A percentile compares a stretch with the other conserved stretches of the same genome.
Conservation (phyloP, 1,140 invertebrate species). For the Caenorhabditis remanei region DNA sequence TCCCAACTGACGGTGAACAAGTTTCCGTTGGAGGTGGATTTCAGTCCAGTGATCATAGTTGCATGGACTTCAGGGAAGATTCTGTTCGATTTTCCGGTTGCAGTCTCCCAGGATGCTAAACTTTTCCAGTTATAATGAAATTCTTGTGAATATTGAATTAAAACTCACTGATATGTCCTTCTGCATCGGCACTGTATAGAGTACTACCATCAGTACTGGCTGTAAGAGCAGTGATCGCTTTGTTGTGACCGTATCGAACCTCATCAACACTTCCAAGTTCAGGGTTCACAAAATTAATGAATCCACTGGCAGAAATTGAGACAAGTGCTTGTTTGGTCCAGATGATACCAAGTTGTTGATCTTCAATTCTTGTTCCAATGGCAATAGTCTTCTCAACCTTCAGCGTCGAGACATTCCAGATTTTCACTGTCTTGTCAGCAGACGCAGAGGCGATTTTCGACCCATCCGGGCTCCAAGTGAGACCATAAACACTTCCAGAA, state of each 20-base stretch:
- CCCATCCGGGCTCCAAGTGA: constrained; percentile 88
- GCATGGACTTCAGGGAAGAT: constrained; percentile 25
- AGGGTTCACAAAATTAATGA: constrained; percentile 93
- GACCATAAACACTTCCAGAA: constrained; percentile 84
- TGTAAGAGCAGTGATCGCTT: constrained; percentile 92
- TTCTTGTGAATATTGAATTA: not conserved
- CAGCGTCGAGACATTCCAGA: constrained; percentile 88
- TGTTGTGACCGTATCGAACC: constrained; percentile 88
- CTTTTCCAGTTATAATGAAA: not conserved
- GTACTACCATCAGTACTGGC: constrained; percentile 84
- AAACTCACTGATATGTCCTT: constrained; percentile 86
- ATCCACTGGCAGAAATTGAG: constrained; percentile 91
- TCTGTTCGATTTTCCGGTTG: constrained; percentile 81
- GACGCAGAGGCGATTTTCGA: constrained; percentile 92
- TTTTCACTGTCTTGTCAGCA: constrained; percentile 95
- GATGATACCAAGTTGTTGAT: constrained; percentile 88
- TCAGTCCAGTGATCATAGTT: constrained; percentile 48
- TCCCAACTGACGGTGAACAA: constrained; percentile 75
- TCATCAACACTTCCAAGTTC: constrained; percentile 86
- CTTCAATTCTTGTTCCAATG: constrained; percentile 77
- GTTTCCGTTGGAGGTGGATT: constrained; percentile 74
- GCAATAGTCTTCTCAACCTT: constrained; percentile 79
- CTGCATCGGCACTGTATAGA: constrained; percentile 92
- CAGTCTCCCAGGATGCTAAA: constrained; percentile 85
- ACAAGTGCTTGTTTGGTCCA: constrained; percentile 87